A percentile compares a stretch with the other conserved stretches of the same genome.
Conservation (phyloP, 2,797 vertebrate genomes). For the Tenualosa thibaudeaui region DNA sequence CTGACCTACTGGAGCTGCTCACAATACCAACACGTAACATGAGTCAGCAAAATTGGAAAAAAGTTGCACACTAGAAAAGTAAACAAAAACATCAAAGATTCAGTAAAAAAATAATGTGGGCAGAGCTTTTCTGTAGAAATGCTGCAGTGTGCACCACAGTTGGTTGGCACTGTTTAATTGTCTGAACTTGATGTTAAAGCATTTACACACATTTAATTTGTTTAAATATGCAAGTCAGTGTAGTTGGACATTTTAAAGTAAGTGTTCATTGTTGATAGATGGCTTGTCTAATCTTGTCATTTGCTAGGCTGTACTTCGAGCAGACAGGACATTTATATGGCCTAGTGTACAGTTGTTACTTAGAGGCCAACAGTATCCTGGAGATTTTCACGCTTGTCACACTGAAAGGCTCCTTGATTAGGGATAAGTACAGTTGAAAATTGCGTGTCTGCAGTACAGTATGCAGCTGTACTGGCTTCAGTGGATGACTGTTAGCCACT, state of each 20-base stretch:
- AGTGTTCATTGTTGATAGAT: background rate
- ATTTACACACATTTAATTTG: background rate
- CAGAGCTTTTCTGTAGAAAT: background rate
- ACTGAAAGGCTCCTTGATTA: background rate
- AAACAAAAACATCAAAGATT: background rate
- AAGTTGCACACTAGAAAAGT: background rate
- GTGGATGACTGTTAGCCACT: background rate
- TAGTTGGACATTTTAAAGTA: background rate
- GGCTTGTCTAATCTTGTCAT: background rate
- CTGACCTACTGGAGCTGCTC: background rate
- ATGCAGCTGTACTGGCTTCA: background rate
- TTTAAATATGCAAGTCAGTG: background rate
- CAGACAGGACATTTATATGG: background rate
- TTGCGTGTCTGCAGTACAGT: background rate
- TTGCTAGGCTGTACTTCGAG: background rate
- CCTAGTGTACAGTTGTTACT: background rate
- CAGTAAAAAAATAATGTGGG: background rate
- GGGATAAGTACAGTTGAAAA: background rate
- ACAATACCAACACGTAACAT: background rate
- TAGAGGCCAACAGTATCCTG: slow-evolving; percentile 4
- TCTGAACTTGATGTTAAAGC: background rate
- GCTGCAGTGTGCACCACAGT: background rate
- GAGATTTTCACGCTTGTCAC: slow-evolving; percentile 10
- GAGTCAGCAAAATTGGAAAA: background rate
- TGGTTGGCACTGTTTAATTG: background rate